Evolutionary conservation across 2,888 invertebrate species (phyloP).

Genomic region (Ptychoptera contaminata): DNA sequence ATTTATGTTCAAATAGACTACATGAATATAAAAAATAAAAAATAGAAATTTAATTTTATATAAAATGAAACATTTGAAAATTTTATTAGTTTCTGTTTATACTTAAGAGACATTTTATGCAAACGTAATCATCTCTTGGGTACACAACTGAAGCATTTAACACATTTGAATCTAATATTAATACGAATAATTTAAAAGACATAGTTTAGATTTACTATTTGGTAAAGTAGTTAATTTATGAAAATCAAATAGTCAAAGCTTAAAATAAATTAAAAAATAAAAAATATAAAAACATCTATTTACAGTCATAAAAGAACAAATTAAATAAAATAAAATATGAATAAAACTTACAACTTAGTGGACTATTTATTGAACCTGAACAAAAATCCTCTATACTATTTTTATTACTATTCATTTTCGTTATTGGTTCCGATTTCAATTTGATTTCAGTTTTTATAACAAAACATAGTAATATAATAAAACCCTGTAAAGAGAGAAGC

Average conservation of each 20-base stretch:
- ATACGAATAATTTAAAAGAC: too few relatives aligned
- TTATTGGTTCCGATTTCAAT: constrained; percentile 16
- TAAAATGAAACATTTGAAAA: too few relatives aligned
- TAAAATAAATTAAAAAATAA: background rate
- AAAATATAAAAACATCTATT: background rate
- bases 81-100: too few relatives aligned
- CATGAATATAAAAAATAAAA: too few relatives aligned
- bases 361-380: constrained; percentile 27
- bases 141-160: background rate
- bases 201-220: too few relatives aligned
- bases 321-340: background rate
- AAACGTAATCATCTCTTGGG: background rate
- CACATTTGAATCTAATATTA: too few relatives aligned
- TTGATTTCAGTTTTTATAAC: constrained; percentile 27
- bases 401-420: constrained; percentile 22
- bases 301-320: too few relatives aligned
- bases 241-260: constrained; percentile 1
- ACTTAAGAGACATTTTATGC: too few relatives aligned
- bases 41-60: too few relatives aligned
- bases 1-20: too few relatives aligned
- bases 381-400: constrained; percentile 29
- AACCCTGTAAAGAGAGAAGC: constrained; percentile 20
- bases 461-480: constrained; percentile 27
- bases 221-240: too few relatives aligned
- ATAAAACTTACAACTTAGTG: constrained; percentile 26